Evolutionary conservation across 2,888 invertebrate species (phyloP).

Genomic region (Galeopsomyia nigrocyanea): DNA sequence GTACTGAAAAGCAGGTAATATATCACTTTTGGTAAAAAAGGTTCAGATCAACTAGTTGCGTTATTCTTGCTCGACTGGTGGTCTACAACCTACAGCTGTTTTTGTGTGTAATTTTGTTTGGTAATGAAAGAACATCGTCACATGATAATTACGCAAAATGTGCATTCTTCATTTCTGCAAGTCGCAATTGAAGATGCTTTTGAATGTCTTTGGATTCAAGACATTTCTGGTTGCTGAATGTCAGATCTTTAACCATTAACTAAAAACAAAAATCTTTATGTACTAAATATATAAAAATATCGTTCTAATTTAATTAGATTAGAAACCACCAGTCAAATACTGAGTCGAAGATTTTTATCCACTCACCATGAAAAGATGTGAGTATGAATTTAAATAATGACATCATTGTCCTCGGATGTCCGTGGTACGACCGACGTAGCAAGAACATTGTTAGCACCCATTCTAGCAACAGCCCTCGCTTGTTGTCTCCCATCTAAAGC

Average conservation of each 20-base stretch:
- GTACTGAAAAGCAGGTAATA: slow-evolving; percentile 33
- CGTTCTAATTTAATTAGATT: background rate
- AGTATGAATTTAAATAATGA: slow-evolving; percentile 39
- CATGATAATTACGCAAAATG: slow-evolving; percentile 35
- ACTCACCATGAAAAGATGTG: slow-evolving; percentile 19
- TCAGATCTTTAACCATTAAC: slow-evolving; percentile 22
- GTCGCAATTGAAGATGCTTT: slow-evolving; percentile 35
- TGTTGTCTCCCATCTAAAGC: slow-evolving; percentile 49
- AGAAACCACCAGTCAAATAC: too few relatives aligned
- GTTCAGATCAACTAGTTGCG: slow-evolving; percentile 11
- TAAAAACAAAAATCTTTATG: too few relatives aligned
- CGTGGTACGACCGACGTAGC: slow-evolving; percentile 18
- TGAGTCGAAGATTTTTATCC: background rate
- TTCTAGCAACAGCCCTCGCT: slow-evolving; percentile 7
- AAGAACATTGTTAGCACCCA: slow-evolving; percentile 33
- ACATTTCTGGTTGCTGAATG: slow-evolving; percentile 36
- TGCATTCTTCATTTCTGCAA: slow-evolving; percentile 38
- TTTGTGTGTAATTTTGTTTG: slow-evolving; percentile 4
- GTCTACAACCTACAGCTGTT: slow-evolving; percentile 23
- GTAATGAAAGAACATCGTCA: slow-evolving; percentile 39
- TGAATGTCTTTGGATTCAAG: slow-evolving; percentile 30
- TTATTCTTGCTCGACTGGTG: slow-evolving; percentile 25
- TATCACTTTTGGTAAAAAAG: slow-evolving; percentile 38
- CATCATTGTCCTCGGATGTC: slow-evolving; percentile 35
- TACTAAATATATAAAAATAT: background rate